These are phyloP conservation scores for Agapornis canus DNA, from an alignment of 2,797 vertebrate species.

Conservation along the genomic window DNA sequence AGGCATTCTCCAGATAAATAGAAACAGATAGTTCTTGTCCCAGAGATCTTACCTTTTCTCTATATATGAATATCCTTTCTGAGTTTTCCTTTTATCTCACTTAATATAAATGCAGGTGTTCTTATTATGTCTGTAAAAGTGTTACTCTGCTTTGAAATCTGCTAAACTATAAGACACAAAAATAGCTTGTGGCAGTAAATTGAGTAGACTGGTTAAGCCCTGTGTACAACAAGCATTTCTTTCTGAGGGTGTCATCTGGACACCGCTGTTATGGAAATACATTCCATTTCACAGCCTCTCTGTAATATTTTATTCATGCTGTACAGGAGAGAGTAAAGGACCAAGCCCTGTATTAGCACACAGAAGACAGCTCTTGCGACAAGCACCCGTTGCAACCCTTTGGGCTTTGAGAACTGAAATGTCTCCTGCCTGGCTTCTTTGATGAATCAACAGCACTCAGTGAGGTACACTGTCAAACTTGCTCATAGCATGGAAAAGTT, in stretches of 20 bases:
- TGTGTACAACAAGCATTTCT: constrained; percentile 41
- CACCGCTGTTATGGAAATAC: neutral
- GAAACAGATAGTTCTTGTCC: neutral
- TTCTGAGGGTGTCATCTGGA: constrained; percentile 5
- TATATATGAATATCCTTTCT: neutral
- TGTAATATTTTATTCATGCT: constrained; percentile 54
- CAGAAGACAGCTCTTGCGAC: neutral
- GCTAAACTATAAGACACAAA: neutral
- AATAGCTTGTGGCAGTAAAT: constrained; percentile 23
- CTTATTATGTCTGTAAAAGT: constrained; percentile 40
- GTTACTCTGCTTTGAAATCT: constrained; percentile 50
- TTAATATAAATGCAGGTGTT: constrained; percentile 30
- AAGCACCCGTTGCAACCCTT: neutral
- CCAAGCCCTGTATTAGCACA: neutral
- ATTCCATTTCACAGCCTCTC: neutral
- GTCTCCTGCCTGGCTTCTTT: neutral
- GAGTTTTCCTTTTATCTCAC: constrained; percentile 10
- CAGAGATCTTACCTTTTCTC: neutral
- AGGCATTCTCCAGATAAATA: neutral
- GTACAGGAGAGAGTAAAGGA: neutral
- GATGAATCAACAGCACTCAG: neutral
- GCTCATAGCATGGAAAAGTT: neutral
- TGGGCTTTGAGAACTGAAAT: neutral
- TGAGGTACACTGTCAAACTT: neutral
- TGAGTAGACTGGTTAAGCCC: neutral